Evolutionary conservation across 2,888 invertebrate species (phyloP).

Genomic region (Cheilosia variabilis): DNA sequence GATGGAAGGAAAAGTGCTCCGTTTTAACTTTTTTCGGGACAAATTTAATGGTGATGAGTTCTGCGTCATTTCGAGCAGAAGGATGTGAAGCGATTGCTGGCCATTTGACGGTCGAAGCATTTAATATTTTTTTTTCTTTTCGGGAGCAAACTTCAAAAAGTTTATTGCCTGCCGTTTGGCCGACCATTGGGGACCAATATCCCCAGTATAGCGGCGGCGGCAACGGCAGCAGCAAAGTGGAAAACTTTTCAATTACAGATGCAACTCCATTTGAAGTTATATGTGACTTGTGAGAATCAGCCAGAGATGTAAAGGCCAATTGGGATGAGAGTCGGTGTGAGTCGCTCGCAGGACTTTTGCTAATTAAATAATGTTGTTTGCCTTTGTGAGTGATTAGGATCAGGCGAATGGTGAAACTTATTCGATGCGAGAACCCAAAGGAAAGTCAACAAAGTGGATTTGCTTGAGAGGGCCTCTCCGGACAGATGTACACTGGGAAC

Average conservation of each 20-base stretch:
- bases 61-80: constrained; percentile 68
- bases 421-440: constrained; percentile 28
- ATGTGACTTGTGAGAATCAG: constrained; percentile 64
- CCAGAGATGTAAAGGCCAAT: constrained; percentile 62
- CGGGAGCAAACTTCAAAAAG: constrained; percentile 55
- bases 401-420: constrained; percentile 50
- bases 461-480: constrained; percentile 1
- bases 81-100: constrained; percentile 53
- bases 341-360: constrained; percentile 42
- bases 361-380: constrained; percentile 73
- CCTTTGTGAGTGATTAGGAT: constrained; percentile 70
- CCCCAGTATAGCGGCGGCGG: background rate
- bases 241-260: constrained; percentile 75
- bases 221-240: constrained; percentile 34
- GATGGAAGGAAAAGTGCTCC: constrained; percentile 20
- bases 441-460: constrained; percentile 34
- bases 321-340: constrained; percentile 13
- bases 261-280: constrained; percentile 73
- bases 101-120: constrained; percentile 33
- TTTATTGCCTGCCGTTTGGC: constrained; percentile 54
- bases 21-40: constrained; percentile 36
- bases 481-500: background rate
- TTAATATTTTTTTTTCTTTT: constrained; percentile 29
- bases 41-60: constrained; percentile 74
- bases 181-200: constrained; percentile 49